Evolutionary conservation across 2,797 vertebrate species (phyloP), one percentile per base, ranked within the genome.

Genomic region (Halcyon smyrnensis): DNA sequence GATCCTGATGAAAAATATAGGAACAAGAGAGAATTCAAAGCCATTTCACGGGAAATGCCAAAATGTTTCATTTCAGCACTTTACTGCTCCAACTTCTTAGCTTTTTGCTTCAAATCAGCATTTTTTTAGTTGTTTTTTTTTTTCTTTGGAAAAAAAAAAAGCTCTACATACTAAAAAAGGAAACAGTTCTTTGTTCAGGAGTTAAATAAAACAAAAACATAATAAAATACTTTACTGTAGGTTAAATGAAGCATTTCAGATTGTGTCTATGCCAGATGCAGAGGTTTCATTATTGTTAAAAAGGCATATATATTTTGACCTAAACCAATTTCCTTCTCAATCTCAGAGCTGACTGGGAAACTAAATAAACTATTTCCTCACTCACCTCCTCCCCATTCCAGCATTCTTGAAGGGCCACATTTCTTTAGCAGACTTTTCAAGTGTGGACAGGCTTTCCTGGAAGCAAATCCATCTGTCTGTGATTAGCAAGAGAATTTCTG

Each of bases 1-100:
- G 84, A 34, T 96, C 27, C 64, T 84, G 68, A 64, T 85, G 75
- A 95, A 94, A 96, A 96, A 84, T 68, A 92, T 18, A 82, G 51
- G 78, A 95, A 90, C 88, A 74, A 84, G 84, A 34, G 41, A 93
- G 76, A 95, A 88, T 75, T 96, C 48, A 71, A 80, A 94, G 77
- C 37, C 68, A 57, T 84, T 96, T 93, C 92, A 87, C 2, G 43
- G 78, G 81, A 90, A 93, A 83, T 87, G 57, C 67, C 89, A 83
- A 41, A 67, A 85, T 70, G 39, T 64, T 97, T 96, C 68, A 37
- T 94, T 93, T 94, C 78, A 89, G 71, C 1, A 3, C 74, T 93
- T 95, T 93, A 94, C 93, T 85, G 81, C 96, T 90, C 36, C 51
- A 77, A 23, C 63, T 87, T 84, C 46, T 73, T 73, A 74, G 45